Percentiles rank a stretch among this genome's conserved stretches.
Conservation (phyloP, 2,113 vertebrate species). For the Channa argus region DNA sequence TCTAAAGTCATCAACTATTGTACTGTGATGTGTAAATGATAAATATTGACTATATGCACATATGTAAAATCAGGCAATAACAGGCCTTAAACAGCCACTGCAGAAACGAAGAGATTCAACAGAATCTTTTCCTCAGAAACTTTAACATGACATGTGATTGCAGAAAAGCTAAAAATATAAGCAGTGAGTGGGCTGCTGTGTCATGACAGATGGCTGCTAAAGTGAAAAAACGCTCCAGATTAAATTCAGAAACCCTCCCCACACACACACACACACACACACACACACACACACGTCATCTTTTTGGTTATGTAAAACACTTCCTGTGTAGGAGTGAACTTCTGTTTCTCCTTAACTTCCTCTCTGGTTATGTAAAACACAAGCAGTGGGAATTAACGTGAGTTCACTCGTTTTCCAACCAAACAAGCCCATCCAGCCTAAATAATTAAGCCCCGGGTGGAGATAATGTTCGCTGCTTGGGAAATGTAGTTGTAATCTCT, state of each 20-base stretch:
- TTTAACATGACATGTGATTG: background rate
- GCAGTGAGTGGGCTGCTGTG: background rate
- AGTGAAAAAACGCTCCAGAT: background rate
- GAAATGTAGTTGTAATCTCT: background rate
- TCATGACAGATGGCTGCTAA: slow-evolving; percentile 15
- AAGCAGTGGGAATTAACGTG: slow-evolving; percentile 6
- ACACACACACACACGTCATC: background rate
- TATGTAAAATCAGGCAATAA: too few relatives aligned
- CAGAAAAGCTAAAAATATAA: background rate
- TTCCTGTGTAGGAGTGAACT: background rate
- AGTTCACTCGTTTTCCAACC: slow-evolving; percentile 10
- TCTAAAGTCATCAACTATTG: too few relatives aligned
- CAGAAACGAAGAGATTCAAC: background rate
- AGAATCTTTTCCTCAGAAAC: background rate
- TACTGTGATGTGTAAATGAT: too few relatives aligned
- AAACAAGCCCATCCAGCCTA: slow-evolving; percentile 25
- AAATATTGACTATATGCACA: too few relatives aligned
- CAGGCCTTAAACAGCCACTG: too few relatives aligned
- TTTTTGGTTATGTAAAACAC: slow-evolving; percentile 25
- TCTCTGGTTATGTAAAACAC: slow-evolving; percentile 10
- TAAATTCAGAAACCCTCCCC: slow-evolving; percentile 9
- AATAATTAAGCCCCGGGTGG: slow-evolving; percentile 17
- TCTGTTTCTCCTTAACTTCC: background rate
- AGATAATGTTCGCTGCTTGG: background rate
- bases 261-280: background rate